A percentile compares a stretch with the other conserved stretches of the same genome.
phyloP scores from a whole-genome alignment of 2,888 invertebrate genomes.

The Pristionchus entomophagus region DNA sequence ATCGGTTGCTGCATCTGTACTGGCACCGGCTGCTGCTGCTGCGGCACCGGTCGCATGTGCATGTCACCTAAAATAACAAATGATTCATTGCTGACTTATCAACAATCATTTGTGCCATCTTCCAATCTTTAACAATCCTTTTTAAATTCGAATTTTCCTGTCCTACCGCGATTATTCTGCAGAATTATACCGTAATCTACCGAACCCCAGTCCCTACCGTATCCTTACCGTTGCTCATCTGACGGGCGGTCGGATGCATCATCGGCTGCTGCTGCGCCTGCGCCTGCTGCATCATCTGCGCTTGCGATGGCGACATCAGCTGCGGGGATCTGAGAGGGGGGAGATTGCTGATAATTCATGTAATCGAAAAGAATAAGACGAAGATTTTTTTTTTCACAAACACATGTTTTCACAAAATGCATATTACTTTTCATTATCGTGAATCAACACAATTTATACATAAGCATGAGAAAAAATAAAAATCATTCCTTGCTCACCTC shows the following conservation, averaged over 20 bases:
- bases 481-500: not conserved
- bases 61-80: not conserved
- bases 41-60: slow-evolving; percentile 4
- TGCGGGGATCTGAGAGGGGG: slow-evolving; percentile 35
- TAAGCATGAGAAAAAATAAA: no score
- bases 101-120: no score
- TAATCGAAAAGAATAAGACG: no score
- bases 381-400: no score
- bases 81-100: not conserved
- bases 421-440: no score
- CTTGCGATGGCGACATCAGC: slow-evolving; percentile 42
- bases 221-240: slow-evolving; percentile 28
- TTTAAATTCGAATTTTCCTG: no score
- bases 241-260: slow-evolving; percentile 24
- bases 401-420: no score
- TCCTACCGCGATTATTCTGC: no score
- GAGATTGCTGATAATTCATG: no score
- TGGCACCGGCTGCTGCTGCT: not conserved
- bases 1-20: not conserved
- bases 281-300: slow-evolving; percentile 42
- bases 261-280: slow-evolving; percentile 21
- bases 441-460: no score
- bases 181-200: no score
- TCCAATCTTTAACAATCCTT: not conserved
- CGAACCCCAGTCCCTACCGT: not conserved